Evolutionary conservation across 2,888 invertebrate genomes (phyloP).

Genomic region (Germaria angustata): DNA sequence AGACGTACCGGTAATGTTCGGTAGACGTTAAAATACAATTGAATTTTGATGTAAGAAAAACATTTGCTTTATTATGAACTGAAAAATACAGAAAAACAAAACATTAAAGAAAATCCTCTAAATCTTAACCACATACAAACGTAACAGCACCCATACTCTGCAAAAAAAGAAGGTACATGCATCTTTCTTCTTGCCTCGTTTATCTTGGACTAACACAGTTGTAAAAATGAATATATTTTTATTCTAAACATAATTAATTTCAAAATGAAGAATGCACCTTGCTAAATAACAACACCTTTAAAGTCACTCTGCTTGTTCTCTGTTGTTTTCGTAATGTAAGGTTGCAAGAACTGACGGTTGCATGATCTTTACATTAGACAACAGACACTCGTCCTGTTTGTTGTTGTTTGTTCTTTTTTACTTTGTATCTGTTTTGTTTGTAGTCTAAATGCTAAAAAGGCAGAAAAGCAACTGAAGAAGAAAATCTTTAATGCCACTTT

Average conservation of each 20-base stretch:
- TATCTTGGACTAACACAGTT: not conserved
- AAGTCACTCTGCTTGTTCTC: not conserved
- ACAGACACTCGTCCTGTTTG: constrained; percentile 57
- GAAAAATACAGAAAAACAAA: not conserved
- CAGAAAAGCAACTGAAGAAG: not conserved
- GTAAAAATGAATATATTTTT: not conserved
- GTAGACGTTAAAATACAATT: constrained; percentile 44
- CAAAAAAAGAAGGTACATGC: not conserved
- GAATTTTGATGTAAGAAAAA: constrained; percentile 33
- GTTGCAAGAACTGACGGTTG: constrained; percentile 43
- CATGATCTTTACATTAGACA: constrained; percentile 62
- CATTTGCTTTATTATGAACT: not conserved
- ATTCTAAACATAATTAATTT: constrained; percentile 3
- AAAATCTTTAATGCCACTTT: constrained; percentile 27
- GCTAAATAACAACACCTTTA: constrained; percentile 56
- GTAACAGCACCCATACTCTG: constrained; percentile 17
- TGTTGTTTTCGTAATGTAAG: constrained; percentile 11
- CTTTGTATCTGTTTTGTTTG: not conserved
- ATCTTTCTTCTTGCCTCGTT: not conserved
- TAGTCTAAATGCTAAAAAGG: constrained; percentile 5
- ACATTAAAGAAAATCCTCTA: constrained; percentile 54
- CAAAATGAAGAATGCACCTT: constrained; percentile 51
- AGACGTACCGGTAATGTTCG: constrained; percentile 5
- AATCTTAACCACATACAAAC: constrained; percentile 43
- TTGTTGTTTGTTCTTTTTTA: not conserved